These are phyloP conservation scores for Drosophila mojavensis DNA, from an alignment of 1,140 invertebrate genomes.

Conservation along the genomic window DNA sequence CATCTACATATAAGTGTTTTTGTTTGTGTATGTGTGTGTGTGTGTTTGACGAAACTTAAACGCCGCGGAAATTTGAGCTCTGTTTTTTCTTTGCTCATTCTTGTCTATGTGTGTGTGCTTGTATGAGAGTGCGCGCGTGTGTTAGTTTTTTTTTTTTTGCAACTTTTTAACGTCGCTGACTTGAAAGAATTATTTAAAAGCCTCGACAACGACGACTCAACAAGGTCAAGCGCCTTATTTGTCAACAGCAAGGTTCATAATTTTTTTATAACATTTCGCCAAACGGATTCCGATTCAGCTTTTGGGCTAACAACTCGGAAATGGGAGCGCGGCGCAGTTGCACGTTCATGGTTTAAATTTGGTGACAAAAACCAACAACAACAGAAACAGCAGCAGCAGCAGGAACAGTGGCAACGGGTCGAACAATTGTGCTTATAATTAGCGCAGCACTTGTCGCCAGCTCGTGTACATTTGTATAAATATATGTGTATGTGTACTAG, in stretches of 20 bases:
- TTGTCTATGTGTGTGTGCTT: conserved; percentile 14
- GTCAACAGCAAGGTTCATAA: conserved; percentile 65
- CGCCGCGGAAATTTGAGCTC: conserved; percentile 73
- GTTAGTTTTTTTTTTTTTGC: conserved; percentile 63
- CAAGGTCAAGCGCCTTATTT: conserved; percentile 77
- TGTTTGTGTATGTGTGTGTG: conserved; percentile 7
- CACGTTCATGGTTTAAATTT: conserved; percentile 55
- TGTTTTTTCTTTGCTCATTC: conserved; percentile 46
- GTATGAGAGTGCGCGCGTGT: conserved; percentile 48
- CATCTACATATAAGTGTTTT: not conserved
- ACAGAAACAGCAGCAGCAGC: conserved; percentile 3
- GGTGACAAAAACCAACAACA: conserved; percentile 31
- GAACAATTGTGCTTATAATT: conserved; percentile 55
- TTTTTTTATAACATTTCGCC: conserved; percentile 70
- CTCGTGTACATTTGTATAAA: conserved; percentile 13
- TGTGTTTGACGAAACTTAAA: conserved; percentile 49
- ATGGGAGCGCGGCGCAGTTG: conserved; percentile 50
- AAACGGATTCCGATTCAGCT: conserved; percentile 34
- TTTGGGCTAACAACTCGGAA: conserved; percentile 43
- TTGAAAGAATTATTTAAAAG: conserved; percentile 77
- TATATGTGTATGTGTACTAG: conserved; percentile 2
- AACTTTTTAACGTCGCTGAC: conserved; percentile 66
- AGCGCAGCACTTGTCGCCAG: conserved; percentile 44
- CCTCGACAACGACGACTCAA: conserved; percentile 51
- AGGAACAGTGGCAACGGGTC: conserved; percentile 12